Evolutionary conservation across 2,888 invertebrate species (phyloP).

Genomic region (Creontiades dilutus): DNA sequence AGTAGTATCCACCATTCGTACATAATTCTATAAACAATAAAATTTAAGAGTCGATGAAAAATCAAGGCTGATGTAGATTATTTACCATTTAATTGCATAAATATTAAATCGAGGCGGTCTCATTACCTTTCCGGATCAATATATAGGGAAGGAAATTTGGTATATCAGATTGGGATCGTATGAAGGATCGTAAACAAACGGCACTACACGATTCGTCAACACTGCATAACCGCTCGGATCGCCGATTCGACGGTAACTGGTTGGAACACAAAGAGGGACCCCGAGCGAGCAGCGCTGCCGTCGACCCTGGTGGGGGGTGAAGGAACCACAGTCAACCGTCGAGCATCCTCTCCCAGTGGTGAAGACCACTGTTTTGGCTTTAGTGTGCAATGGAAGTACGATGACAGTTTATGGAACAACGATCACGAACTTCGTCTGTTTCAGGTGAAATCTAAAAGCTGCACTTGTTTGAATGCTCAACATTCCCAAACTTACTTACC

Average conservation of each 20-base stretch:
- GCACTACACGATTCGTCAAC: conserved; percentile 1
- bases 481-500: too few species aligned
- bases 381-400: too few species aligned
- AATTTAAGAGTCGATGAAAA: background rate
- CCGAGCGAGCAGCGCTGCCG: background rate
- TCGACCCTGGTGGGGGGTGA: background rate
- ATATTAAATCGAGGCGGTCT: background rate
- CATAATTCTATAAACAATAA: too few species aligned
- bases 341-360: background rate
- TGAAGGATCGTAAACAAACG: background rate
- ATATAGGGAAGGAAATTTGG: background rate
- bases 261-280: background rate
- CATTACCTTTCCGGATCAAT: background rate
- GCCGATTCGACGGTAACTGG: conserved; percentile 24
- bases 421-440: too few species aligned
- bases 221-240: background rate
- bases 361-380: too few species aligned
- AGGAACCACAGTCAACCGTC: background rate
- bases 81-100: background rate
- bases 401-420: too few species aligned
- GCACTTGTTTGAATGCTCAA: too few species aligned
- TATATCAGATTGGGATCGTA: background rate
- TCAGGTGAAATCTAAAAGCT: too few species aligned
- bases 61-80: background rate
- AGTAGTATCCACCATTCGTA: too few species aligned